Evolutionary conservation across 2,797 vertebrate species (phyloP).

Genomic region (Crenichthys baileyi): DNA sequence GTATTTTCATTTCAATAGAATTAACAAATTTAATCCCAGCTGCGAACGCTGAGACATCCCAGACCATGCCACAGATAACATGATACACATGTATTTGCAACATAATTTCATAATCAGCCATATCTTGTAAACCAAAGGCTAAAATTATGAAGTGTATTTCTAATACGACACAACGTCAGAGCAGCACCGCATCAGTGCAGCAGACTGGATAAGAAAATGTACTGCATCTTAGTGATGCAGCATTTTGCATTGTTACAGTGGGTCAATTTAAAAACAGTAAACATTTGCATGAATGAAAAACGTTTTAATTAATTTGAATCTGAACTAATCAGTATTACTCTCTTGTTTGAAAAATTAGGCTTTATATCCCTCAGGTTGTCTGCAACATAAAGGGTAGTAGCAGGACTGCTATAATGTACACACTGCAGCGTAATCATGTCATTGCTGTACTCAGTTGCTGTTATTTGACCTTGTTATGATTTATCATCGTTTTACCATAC

Average conservation of each 20-base stretch:
- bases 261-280: conserved; percentile 21
- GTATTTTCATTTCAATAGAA: neutral
- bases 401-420: conserved; percentile 17
- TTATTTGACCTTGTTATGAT: conserved; percentile 72
- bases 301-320: neutral
- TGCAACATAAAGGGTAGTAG: conserved; percentile 28
- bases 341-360: conserved; percentile 1
- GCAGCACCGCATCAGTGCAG: conserved; percentile 11
- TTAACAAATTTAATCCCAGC: neutral
- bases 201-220: conserved; percentile 15
- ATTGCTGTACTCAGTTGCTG: conserved; percentile 41
- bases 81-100: neutral
- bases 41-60: neutral
- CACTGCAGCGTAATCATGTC: conserved; percentile 64
- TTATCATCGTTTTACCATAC: conserved; percentile 56
- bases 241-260: conserved; percentile 15
- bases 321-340: conserved; percentile 11
- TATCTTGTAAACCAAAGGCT: neutral
- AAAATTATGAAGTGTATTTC: conserved; percentile 1
- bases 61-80: neutral
- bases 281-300: conserved; percentile 18
- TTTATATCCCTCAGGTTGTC: conserved; percentile 15
- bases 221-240: conserved; percentile 5
- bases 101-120: neutral
- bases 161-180: neutral